Percentiles rank a stretch among this genome's conserved stretches.
Evolutionary conservation across 2,888 invertebrate species (phyloP).

Genomic region (Meiosimyza platycephala): DNA sequence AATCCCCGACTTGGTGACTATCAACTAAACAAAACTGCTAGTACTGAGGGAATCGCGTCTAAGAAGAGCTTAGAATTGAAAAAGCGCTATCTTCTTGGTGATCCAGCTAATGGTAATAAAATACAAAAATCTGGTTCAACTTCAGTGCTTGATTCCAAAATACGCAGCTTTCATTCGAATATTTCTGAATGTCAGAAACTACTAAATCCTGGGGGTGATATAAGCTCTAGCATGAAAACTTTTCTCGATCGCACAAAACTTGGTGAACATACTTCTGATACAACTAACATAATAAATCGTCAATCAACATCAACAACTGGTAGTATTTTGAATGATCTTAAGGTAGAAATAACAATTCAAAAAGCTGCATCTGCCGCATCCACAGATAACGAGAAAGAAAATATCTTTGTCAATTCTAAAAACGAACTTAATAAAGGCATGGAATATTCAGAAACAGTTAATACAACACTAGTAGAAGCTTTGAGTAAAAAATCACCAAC

Average conservation of each 20-base stretch:
- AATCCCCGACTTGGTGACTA: slow-evolving; percentile 79
- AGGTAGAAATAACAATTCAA: slow-evolving; percentile 62
- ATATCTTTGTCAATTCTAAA: slow-evolving; percentile 64
- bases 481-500: slow-evolving; percentile 54
- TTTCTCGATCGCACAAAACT: slow-evolving; percentile 70
- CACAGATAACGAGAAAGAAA: slow-evolving; percentile 65
- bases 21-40: slow-evolving; percentile 83
- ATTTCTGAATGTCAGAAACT: slow-evolving; percentile 91
- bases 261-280: slow-evolving; percentile 53
- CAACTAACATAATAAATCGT: slow-evolving; percentile 47
- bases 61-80: slow-evolving; percentile 89
- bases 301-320: slow-evolving; percentile 49
- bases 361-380: slow-evolving; percentile 58
- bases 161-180: slow-evolving; percentile 85
- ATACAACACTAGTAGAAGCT: slow-evolving; percentile 61
- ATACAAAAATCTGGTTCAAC: slow-evolving; percentile 87
- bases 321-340: slow-evolving; percentile 61
- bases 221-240: slow-evolving; percentile 77
- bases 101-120: slow-evolving; percentile 74
- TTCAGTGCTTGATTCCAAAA: slow-evolving; percentile 84
- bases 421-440: slow-evolving; percentile 65
- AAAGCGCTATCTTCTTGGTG: slow-evolving; percentile 84
- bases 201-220: slow-evolving; percentile 80
- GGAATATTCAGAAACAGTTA: slow-evolving; percentile 64
- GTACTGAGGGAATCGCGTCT: slow-evolving; percentile 88